Base-by-base conservation (phyloP, 2,888 invertebrate genomes). In the Trisateles emortualis region DNA sequence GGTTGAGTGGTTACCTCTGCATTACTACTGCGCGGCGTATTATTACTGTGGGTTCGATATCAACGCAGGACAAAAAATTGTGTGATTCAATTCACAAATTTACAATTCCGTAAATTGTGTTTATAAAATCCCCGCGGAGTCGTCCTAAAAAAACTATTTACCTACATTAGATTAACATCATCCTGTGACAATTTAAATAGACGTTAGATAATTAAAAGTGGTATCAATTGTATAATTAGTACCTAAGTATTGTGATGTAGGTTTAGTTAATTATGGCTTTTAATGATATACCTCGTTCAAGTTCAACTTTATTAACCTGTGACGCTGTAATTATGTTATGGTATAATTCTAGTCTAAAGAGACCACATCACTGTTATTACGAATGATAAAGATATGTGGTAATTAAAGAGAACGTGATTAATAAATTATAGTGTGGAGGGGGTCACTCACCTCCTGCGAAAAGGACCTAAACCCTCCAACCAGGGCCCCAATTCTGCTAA, bases 271-370 rank as follows among this genome's bases (percentile, higher is more conserved):
- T 63, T 48, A 62, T 33, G 42, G 43, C 16, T 53, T 49, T 47
- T 46, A 46, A 53, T 41, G 53, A 32, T 33, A 41, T 24, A 24
- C 22, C 22, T n/a, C n/a, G 13, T 30, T 17, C 26, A 32, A 43
- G 48, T 59, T 64, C 30, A 52, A 29, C 42, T 49, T 50, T 44
- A 59, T 51, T 41, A 64, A 44, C 43, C 43, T 24, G 33, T 53
- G 45, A 50, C 39, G 9, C 0, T 62, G 13, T 62, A 45, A 67
- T 67, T 67, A 63, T 22, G 19, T 8, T 47, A 44, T n/a, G n/a
- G n/a, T n/a, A n/a, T n/a, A 66, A 50, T 54, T 5, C 19, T 33
- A 66, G 14, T 19, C 19, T 36, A 36, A 2, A 14, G 4, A 1
- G 14, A 36, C 36, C n/a, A 17, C 16, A 36, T 19, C n/a, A 17